Evolutionary conservation across 2,113 vertebrate genomes (phyloP).

Genomic region (Vireo altiloquus): DNA sequence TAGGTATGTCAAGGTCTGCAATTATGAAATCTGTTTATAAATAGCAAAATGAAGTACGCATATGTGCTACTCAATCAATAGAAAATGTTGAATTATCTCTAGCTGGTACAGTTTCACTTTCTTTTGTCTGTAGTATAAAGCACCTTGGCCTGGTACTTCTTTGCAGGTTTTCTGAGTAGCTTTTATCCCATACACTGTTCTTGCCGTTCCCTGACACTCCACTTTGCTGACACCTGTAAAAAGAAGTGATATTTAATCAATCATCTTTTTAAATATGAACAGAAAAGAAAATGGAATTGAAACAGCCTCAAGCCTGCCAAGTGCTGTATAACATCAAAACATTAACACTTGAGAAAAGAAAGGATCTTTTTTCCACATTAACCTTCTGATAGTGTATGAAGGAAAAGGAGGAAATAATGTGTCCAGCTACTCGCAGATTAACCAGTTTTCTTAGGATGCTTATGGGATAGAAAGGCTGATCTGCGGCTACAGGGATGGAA

Average conservation of each 20-base stretch:
- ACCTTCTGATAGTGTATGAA: background rate
- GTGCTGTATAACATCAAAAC: background rate
- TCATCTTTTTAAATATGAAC: background rate
- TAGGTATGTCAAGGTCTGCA: background rate
- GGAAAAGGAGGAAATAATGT: background rate
- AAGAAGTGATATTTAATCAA: conserved; percentile 4
- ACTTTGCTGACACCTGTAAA: background rate
- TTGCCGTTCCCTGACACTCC: background rate
- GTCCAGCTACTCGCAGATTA: background rate
- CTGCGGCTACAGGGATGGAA: background rate
- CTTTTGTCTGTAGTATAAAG: background rate
- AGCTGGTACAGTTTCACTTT: background rate
- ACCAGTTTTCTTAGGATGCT: background rate
- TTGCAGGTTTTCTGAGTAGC: background rate
- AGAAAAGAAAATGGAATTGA: background rate
- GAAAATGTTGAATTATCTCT: background rate
- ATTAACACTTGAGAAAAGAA: background rate
- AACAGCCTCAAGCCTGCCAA: background rate
- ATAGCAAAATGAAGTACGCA: background rate
- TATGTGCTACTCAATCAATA: background rate
- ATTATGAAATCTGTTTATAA: background rate
- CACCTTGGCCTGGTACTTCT: background rate
- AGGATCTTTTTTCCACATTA: background rate
- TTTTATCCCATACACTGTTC: background rate
- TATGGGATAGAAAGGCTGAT: background rate